phyloP scores from a whole-genome alignment of 2,888 invertebrate genomes.

The Polyploca ridens region DNA sequence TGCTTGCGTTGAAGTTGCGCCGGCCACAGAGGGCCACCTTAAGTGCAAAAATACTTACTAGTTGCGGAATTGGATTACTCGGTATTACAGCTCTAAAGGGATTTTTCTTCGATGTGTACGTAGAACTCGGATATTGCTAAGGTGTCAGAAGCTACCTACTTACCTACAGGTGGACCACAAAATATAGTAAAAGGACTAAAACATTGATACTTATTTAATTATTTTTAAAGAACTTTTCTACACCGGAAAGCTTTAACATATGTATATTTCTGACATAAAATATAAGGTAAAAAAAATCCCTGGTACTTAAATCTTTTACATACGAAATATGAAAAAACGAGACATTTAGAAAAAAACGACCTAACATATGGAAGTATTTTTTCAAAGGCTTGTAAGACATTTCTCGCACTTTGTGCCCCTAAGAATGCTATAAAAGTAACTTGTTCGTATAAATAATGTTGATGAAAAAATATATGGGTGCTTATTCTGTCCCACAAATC shows the following conservation, averaged over 20 bases:
- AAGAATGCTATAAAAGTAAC: conserved; percentile 68
- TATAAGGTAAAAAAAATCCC: conserved; percentile 16
- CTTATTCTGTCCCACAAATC: conserved; percentile 64
- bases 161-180: no score
- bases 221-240: not conserved
- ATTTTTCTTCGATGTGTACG: no score
- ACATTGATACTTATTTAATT: not conserved
- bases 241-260: not conserved
- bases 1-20: no score
- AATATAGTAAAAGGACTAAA: no score
- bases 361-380: conserved; percentile 64
- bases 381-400: conserved; percentile 62
- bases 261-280: conserved; percentile 7
- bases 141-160: no score
- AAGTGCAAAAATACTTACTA: no score
- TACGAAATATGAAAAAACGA: conserved; percentile 46
- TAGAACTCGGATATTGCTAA: no score
- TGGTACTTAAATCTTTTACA: conserved; percentile 40
- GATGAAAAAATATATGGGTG: conserved; percentile 66
- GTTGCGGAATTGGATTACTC: no score
- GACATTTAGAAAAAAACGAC: conserved; percentile 45
- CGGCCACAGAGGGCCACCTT: no score
- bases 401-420: conserved; percentile 60
- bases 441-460: conserved; percentile 67
- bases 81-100: no score